Conservation (phyloP, 92 coral and sea anemone genomes). For the Porites lobata region DNA sequence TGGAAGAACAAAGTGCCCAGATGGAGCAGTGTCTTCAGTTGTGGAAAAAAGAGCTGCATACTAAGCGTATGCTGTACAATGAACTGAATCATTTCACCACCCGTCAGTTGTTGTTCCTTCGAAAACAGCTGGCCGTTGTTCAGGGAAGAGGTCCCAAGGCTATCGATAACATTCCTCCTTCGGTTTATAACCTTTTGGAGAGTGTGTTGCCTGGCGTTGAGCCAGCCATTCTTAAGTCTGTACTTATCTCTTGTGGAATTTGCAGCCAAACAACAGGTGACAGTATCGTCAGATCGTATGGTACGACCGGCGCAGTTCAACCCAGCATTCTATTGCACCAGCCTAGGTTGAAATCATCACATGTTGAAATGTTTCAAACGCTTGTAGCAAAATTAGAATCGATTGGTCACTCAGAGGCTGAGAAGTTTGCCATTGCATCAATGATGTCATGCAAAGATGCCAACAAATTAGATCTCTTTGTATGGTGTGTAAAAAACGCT, state of each 20-base stretch:
- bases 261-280: conserved; percentile 21
- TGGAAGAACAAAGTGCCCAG: conserved; percentile 45
- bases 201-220: conserved; percentile 79
- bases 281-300: conserved; percentile 31
- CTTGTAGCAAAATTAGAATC: conserved; percentile 62
- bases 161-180: conserved; percentile 39
- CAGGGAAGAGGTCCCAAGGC: conserved; percentile 56
- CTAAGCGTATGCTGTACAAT: conserved; percentile 53
- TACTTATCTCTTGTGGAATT: conserved; percentile 64
- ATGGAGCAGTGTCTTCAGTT: conserved; percentile 66
- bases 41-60: conserved; percentile 74
- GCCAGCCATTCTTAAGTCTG: conserved; percentile 58
- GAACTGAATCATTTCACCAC: conserved; percentile 86
- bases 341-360: neutral
- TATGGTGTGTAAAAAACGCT: conserved; percentile 74
- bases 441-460: conserved; percentile 70
- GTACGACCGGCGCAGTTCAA: neutral
- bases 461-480: conserved; percentile 72
- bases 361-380: conserved; percentile 14
- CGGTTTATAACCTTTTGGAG: conserved; percentile 79
- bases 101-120: conserved; percentile 79
- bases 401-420: conserved; percentile 58
- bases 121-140: conserved; percentile 75
- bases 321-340: neutral
- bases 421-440: conserved; percentile 82